Conservation (phyloP, 1,140 invertebrate species). For the Trichogramma pretiosum region DNA sequence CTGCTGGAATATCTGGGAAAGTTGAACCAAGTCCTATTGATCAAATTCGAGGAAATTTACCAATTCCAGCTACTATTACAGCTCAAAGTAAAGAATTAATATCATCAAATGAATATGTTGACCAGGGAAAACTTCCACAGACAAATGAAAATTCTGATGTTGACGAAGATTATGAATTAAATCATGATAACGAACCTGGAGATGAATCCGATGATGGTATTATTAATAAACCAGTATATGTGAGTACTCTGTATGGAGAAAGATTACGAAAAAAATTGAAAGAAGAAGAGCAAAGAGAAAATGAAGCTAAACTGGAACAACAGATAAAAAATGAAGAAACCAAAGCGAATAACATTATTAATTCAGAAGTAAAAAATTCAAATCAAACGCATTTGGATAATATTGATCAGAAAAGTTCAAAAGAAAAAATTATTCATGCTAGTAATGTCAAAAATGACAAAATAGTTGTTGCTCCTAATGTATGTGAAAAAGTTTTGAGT, state of each 20-base stretch:
- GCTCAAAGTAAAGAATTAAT: not conserved
- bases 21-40: too few relatives aligned
- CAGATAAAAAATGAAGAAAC: not conserved
- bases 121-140: constrained; percentile 2
- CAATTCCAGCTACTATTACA: too few relatives aligned
- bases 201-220: constrained; percentile 12
- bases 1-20: not conserved
- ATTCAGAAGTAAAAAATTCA: not conserved
- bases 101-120: not conserved
- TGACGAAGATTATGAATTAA: not conserved
- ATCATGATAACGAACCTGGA: too few relatives aligned
- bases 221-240: constrained; percentile 15
- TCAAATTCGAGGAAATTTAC: too few relatives aligned
- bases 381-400: not conserved
- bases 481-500: too few relatives aligned
- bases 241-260: constrained; percentile 30
- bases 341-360: not conserved
- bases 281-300: constrained; percentile 22
- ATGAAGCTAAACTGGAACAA: constrained; percentile 2
- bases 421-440: not conserved
- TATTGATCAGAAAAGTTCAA: not conserved
- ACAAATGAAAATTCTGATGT: not conserved
- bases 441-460: not conserved
- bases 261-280: constrained; percentile 28
- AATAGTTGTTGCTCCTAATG: too few relatives aligned